Base-by-base conservation (phyloP, 2,113 vertebrate genomes). In the Archilochus colubris region DNA sequence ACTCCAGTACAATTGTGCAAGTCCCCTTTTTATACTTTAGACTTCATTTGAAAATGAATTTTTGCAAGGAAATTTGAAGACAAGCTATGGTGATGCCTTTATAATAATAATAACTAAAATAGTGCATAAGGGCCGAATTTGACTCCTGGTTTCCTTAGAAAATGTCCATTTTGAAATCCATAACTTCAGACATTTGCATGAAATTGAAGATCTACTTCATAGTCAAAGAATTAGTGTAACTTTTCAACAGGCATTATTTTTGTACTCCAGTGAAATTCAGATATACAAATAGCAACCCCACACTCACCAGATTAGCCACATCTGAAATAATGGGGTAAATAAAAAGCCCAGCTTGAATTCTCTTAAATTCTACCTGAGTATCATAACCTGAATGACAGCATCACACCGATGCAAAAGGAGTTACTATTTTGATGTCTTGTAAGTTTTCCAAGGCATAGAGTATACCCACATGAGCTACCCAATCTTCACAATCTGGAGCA, bases 381-480 rank as follows among this genome's bases (percentile, higher is more conserved):
- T 63, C 4, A 5, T n/a, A 75, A 33, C 24, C 38, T 38, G 14
- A 91, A 68, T 28, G 15, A 63, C 24, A 3, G 1, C 8, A 51
- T 48, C 31, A 36, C 2, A 4, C 7, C 55, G 68, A 79, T 38
- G 21, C 17, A 88, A 50, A 6, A 61, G 19, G 14, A 85, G 67
- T 30, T 50, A 3, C 1, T 68, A n/a, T 23, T 75, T 58, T 79
- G 27, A 46, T 10, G 19, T 46, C 50, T 75, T 88, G 28, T 14
- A 58, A 88, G 7, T 4, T 96, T 67, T 57, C 16, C 12, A 31
- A 24, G 48, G 28, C 16, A 46, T 28, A 54, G 12, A 59, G 70
- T 40, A 59, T 23, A 53, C 3, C 3, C 12, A 14, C 0, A 0
- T 31, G 24, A 63, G 8, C 9, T 33, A 44, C 9, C 17, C 28